Evolutionary conservation across 2,888 invertebrate species (phyloP).

Genomic region (Caenorhabditis sp.): DNA sequence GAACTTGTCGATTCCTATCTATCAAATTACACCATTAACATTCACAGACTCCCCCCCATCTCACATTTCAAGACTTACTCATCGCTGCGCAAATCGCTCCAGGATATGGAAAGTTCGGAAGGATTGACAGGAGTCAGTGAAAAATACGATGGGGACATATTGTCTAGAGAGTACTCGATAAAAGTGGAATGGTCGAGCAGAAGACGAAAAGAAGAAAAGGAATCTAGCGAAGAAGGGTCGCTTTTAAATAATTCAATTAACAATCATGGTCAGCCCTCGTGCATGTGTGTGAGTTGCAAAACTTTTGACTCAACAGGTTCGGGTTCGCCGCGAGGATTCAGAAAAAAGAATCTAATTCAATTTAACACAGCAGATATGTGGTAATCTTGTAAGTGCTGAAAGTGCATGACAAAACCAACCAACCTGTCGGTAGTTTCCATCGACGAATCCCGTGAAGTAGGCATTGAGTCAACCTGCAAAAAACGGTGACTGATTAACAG

Average conservation of each 20-base stretch:
- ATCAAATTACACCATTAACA: slow-evolving; percentile 54
- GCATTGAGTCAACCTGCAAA: slow-evolving; percentile 63
- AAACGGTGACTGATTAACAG: background rate
- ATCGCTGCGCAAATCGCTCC: slow-evolving; percentile 27
- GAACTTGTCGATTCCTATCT: slow-evolving; percentile 3
- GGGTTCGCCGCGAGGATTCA: background rate
- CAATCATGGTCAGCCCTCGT: slow-evolving; percentile 14
- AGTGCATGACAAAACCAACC: too few relatives aligned
- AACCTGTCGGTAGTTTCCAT: slow-evolving; percentile 71
- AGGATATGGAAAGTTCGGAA: slow-evolving; percentile 26
- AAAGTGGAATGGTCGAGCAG: background rate
- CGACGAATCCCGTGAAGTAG: slow-evolving; percentile 75
- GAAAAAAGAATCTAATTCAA: too few relatives aligned
- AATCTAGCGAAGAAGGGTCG: slow-evolving; percentile 1
- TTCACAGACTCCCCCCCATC: background rate
- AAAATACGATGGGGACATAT: slow-evolving; percentile 33
- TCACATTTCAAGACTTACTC: slow-evolving; percentile 12
- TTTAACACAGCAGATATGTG: too few relatives aligned
- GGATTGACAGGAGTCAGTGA: slow-evolving; percentile 16
- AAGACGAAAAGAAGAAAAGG: background rate
- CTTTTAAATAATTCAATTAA: slow-evolving; percentile 40
- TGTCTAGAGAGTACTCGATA: background rate
- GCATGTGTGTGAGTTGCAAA: slow-evolving; percentile 5
- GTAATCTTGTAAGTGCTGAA: too few relatives aligned
- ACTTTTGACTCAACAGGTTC: slow-evolving; percentile 10